These are phyloP conservation scores for Plectus sambesii DNA, from an alignment of 1,140 invertebrate species.

Conservation along the genomic window DNA sequence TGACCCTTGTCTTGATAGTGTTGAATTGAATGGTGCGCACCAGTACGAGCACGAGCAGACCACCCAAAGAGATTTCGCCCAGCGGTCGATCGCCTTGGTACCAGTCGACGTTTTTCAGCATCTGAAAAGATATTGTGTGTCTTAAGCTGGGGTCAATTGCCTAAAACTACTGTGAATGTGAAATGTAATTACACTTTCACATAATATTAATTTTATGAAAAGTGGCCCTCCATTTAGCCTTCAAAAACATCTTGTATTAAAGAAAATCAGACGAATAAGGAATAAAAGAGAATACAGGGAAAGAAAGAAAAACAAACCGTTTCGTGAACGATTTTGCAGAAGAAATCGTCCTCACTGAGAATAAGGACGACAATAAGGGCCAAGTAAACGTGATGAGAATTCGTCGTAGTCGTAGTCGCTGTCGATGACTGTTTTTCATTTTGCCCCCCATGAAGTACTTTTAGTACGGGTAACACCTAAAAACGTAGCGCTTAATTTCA, in stretches of 20 bases:
- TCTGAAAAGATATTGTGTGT: constrained; percentile 58
- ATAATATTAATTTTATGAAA: no score
- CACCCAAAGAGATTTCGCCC: constrained; percentile 62
- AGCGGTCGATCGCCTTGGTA: constrained; percentile 53
- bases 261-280: constrained; percentile 4
- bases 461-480: constrained; percentile 78
- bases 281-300: constrained; percentile 9
- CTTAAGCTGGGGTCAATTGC: no score
- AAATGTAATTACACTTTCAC: no score
- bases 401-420: not conserved
- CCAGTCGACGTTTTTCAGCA: constrained; percentile 74
- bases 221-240: not conserved
- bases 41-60: constrained; percentile 84
- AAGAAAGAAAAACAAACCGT: constrained; percentile 76
- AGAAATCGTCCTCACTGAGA: constrained; percentile 86
- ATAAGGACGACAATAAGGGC: constrained; percentile 91
- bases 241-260: constrained; percentile 6
- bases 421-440: constrained; percentile 2
- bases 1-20: constrained; percentile 80
- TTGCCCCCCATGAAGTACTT: constrained; percentile 63
- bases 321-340: constrained; percentile 84
- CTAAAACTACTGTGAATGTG: not conserved
- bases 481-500: no score
- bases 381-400: constrained; percentile 90
- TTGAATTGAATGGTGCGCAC: constrained; percentile 94